phyloP scores from a whole-genome alignment of 2,888 invertebrate species.

The Stenurella melanura region DNA sequence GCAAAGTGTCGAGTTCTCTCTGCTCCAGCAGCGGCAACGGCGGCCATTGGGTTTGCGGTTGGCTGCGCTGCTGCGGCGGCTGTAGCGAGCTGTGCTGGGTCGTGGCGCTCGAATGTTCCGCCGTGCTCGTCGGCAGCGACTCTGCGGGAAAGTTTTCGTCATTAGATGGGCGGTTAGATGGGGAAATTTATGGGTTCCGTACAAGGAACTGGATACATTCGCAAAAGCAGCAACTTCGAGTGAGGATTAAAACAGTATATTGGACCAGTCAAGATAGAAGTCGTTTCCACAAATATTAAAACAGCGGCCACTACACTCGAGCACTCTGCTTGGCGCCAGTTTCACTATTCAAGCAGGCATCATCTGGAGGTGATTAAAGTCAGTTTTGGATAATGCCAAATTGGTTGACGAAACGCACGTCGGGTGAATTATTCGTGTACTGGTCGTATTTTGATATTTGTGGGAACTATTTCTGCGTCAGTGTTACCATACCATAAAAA shows the following conservation, averaged over 20 bases:
- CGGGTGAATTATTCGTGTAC: no score
- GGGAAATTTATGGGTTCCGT: constrained; percentile 1
- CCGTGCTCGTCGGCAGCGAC: constrained; percentile 83
- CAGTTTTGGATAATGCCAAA: no score
- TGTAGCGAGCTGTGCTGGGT: constrained; percentile 77
- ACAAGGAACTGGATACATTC: background rate
- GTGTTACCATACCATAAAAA: no score
- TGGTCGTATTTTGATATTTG: no score
- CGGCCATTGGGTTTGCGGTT: constrained; percentile 78
- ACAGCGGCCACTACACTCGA: no score
- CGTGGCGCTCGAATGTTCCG: constrained; percentile 79
- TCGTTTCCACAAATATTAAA: no score
- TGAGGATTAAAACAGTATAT: background rate
- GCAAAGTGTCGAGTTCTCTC: constrained; percentile 88
- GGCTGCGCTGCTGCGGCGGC: constrained; percentile 80
- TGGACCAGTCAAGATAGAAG: background rate
- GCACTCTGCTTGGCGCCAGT: no score
- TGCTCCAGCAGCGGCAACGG: constrained; percentile 82
- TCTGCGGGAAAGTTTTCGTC: constrained; percentile 74
- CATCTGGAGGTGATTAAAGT: no score
- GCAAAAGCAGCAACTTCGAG: background rate
- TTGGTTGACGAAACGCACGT: no score
- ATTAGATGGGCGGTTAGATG: constrained; percentile 8
- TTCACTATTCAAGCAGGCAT: no score
- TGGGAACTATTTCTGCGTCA: no score